Evolutionary conservation across 2,113 vertebrate genomes (phyloP).

Genomic region (Saccopteryx leptura): DNA sequence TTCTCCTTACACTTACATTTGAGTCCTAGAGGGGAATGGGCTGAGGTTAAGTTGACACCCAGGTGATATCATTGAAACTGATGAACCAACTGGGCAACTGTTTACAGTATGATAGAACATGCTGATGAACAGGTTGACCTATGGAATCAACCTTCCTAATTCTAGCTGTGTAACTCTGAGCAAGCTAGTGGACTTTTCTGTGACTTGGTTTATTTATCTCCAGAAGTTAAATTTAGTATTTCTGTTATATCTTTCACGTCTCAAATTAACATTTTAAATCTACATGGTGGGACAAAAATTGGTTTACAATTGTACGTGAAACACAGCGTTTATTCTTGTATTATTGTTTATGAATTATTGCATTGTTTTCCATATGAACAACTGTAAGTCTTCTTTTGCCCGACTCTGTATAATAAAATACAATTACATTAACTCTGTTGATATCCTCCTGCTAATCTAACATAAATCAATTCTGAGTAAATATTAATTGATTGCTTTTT

Average conservation of each 20-base stretch:
- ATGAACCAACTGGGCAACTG: background rate
- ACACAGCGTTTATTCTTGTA: too few species aligned
- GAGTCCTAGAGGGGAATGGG: too few species aligned
- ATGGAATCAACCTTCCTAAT: background rate
- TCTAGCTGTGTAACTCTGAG: background rate
- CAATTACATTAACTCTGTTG: background rate
- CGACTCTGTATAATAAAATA: background rate
- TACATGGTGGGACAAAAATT: too few species aligned
- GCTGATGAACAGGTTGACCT: background rate
- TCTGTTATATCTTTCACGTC: background rate
- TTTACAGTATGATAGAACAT: background rate
- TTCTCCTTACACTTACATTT: background rate
- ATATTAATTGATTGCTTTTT: background rate
- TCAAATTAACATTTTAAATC: background rate
- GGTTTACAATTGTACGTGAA: too few species aligned
- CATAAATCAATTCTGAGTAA: background rate
- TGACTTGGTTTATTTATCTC: background rate
- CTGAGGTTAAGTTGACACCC: background rate
- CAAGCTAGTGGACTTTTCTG: background rate
- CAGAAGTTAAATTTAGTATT: background rate
- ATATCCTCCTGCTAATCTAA: background rate
- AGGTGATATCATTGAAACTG: background rate
- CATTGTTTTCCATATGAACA: too few species aligned
- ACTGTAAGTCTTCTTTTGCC: too few species aligned
- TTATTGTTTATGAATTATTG: too few species aligned